Base-by-base conservation (phyloP, 2,113 vertebrate genomes). In the Crotalus viridis region DNA sequence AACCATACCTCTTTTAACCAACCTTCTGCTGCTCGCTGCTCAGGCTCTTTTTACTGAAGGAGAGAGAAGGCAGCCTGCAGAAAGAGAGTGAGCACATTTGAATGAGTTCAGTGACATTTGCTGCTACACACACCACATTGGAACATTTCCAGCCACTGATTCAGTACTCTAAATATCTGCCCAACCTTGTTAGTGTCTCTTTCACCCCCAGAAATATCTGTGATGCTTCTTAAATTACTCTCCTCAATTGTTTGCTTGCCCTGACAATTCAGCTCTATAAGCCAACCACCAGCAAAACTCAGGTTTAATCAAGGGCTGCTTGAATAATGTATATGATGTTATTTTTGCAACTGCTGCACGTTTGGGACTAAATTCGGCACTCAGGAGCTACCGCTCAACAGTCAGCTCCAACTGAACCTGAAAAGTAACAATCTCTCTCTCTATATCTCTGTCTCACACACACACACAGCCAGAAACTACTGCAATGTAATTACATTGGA, bases 241-340 rank as follows among this genome's bases (percentile, higher is more conserved):
- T 88, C 93, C 96, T 95, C 93, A 94, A 94, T 74, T 94, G 90
- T 19, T 46, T 92, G 22, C 85, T 39, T 93, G 28, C 86, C 87
- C 96, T 94, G 95, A 96, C 59, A 96, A 55, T 85, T 46, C 59
- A 90, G 90, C 43, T 95, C 85, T 86, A 59, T 87, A 94, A 96
- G 94, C 90, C 74, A 89, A 90, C 85, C 0, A 0, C 94, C 43
- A 95, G 92, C 85, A 94, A 96, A 96, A 88, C 88, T 95, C 3
- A 0, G 95, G 93, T 90, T 95, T 92, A 97, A 96, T 94, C 88
- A 94, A 95, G 91, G 94, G 28, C 91, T 95, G 6, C 54, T 90
- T 96, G 64, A 97, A 97, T 96, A 96, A 97, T 96, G 95, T 95
- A 95, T 93, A 61, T 13, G 21, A 93, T 28, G 92, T 94, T 96